phyloP scores from a whole-genome alignment of 2,797 vertebrate species.

The Nannoperca australis region DNA sequence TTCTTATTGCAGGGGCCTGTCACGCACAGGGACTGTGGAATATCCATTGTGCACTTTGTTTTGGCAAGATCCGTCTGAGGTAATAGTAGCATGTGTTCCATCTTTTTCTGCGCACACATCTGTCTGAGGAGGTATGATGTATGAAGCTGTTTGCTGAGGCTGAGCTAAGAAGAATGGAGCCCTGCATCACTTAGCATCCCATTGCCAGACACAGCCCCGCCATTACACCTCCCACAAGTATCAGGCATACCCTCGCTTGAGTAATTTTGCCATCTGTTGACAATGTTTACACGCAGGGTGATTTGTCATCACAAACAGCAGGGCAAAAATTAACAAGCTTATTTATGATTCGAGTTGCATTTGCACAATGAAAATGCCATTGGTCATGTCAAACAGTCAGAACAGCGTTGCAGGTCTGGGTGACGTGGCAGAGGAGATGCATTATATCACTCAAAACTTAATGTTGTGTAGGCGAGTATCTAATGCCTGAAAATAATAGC shows the following conservation, averaged over 20 bases:
- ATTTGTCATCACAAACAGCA: slow-evolving; percentile 81
- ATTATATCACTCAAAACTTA: slow-evolving; percentile 27
- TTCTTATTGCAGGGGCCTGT: slow-evolving; percentile 49
- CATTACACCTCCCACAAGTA: slow-evolving; percentile 80
- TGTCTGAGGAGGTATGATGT: slow-evolving; percentile 65
- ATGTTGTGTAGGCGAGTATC: slow-evolving; percentile 5
- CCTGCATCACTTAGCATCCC: slow-evolving; percentile 76
- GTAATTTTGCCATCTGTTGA: slow-evolving; percentile 85
- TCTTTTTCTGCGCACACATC: slow-evolving; percentile 50
- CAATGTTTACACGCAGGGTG: slow-evolving; percentile 79
- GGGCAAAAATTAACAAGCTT: slow-evolving; percentile 76
- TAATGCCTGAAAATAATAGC: slow-evolving; percentile 50
- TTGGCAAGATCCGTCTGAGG: slow-evolving; percentile 44
- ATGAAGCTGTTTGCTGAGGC: slow-evolving; percentile 68
- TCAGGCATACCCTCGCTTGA: slow-evolving; percentile 71
- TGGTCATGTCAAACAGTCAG: slow-evolving; percentile 64
- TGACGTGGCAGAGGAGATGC: slow-evolving; percentile 9
- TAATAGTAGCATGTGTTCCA: slow-evolving; percentile 58
- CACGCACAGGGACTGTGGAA: slow-evolving; percentile 29
- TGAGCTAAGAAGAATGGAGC: slow-evolving; percentile 75
- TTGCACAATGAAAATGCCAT: slow-evolving; percentile 70
- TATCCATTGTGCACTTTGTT: slow-evolving; percentile 57
- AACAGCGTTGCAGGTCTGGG: slow-evolving; percentile 21
- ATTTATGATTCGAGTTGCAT: slow-evolving; percentile 75
- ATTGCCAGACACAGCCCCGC: slow-evolving; percentile 66